Conservation (phyloP, 2,888 invertebrate genomes). For the Athrips mouffetella region DNA sequence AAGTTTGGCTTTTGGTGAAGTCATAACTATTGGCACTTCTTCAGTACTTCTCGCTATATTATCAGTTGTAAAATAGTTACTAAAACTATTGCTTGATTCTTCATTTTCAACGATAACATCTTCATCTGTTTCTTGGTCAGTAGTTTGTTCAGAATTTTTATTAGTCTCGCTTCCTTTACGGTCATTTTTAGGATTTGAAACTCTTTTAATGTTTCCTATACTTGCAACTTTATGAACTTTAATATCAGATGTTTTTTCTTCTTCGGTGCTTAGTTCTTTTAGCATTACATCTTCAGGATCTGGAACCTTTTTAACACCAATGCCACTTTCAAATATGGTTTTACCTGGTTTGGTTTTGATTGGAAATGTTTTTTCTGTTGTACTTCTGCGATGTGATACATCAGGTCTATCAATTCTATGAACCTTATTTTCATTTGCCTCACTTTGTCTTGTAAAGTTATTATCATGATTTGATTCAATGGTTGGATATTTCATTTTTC, state of each 20-base stretch:
- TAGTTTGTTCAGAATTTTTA: neutral
- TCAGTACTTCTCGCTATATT: neutral
- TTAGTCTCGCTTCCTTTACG: neutral
- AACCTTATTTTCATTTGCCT: neutral
- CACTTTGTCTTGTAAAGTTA: neutral
- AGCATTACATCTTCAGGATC: slow-evolving; percentile 18
- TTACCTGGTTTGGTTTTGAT: neutral
- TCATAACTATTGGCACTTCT: neutral
- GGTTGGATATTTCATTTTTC: neutral
- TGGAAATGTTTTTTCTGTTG: slow-evolving; percentile 1
- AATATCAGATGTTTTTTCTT: slow-evolving; percentile 12
- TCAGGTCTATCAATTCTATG: neutral
- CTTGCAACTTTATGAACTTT: slow-evolving; percentile 9
- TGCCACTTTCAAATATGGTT: neutral
- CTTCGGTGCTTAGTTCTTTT: slow-evolving; percentile 8
- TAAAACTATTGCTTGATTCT: neutral
- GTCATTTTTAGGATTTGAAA: slow-evolving; percentile 2
- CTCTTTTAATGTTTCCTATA: slow-evolving; percentile 8
- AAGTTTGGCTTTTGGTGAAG: neutral
- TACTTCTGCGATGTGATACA: neutral
- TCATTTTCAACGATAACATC: neutral
- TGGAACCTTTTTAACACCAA: neutral
- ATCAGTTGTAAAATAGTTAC: neutral
- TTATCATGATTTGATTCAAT: neutral
- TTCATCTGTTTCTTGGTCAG: neutral